Base-by-base conservation (phyloP, 2,113 vertebrate genomes). In the Rhipidura dahli region DNA sequence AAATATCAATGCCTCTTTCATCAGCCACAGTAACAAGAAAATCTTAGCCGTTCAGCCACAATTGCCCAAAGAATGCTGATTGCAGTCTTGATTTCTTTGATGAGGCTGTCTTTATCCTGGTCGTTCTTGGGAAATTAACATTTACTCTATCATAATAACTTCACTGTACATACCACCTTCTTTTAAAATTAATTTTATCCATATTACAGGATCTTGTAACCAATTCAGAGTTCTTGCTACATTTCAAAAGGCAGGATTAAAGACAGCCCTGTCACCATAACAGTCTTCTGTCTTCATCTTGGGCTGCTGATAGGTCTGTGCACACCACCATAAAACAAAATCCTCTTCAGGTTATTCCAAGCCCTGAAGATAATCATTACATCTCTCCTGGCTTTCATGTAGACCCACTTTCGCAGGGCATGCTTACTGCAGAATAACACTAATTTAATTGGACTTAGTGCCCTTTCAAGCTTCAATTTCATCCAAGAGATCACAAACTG, bases 251-350 rank as follows among this genome's bases (percentile, higher is more conserved):
- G 7, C 1, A 1, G 2, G 4, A 49, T 18, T 21, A 15, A 51
- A 30, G 47, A 33, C 11, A 33, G n/a, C 3, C 1, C 31, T 28
- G 26, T 11, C 39, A 44, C 31, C 5, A 0, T 3, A 47, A 37
- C 24, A 1, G 0, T 3, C 13, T n/a, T 22, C 18, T 57, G 39
- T 15, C 37, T 35, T 24, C 3, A 0, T 19, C 57, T n/a, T 2
- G 3, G 14, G 28, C 19, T 4, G 5, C 60, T 30, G 15, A 4
- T 10, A 49, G 17, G 6, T 31, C 49, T 33, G 17, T 9, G 15
- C 39, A 40, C 28, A 50, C 13, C 16, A 2, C 2, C 2, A 1
- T 28, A 31, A 60, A 40, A 59, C 33, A 51, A 78, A 63, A 30
- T 30, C 51, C 26, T 6, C 26, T 22, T 8, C 15, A 4, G 2